Conservation (phyloP, 1,140 invertebrate genomes). For the Mesaphorura yosii region DNA sequence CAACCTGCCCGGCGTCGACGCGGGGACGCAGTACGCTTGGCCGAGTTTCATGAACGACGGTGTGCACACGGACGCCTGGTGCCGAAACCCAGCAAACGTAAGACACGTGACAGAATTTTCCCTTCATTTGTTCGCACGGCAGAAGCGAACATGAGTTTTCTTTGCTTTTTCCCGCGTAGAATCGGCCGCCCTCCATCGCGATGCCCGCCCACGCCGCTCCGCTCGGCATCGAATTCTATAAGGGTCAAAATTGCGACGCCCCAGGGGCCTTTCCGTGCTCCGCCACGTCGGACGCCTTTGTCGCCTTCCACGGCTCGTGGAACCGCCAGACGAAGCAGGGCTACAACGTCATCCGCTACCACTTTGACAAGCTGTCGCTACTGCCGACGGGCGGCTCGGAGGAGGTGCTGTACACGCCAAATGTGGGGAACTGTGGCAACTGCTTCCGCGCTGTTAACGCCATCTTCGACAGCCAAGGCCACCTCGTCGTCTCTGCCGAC, state of each 20-base stretch:
- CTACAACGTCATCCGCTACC: conserved; percentile 10
- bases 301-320: conserved; percentile 24
- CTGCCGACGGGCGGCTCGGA: conserved; percentile 15
- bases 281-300: conserved; percentile 14
- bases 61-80: conserved; percentile 24
- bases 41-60: conserved; percentile 24
- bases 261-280: conserved; percentile 20
- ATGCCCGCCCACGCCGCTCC: conserved; percentile 24
- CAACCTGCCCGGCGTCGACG: not conserved
- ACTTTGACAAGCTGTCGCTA: conserved; percentile 2
- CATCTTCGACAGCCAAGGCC: conserved; percentile 18
- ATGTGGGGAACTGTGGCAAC: conserved; percentile 2
- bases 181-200: conserved; percentile 17
- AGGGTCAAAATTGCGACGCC: not conserved
- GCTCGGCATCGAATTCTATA: conserved; percentile 21
- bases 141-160: not conserved
- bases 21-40: conserved; percentile 21
- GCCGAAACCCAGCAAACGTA: conserved; percentile 21
- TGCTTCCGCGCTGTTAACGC: conserved; percentile 25
- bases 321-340: conserved; percentile 8
- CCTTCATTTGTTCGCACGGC: not conserved
- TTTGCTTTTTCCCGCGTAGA: conserved; percentile 6
- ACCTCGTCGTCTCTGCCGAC: conserved; percentile 19
- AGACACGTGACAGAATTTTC: not conserved
- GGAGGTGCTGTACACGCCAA: conserved; percentile 7